Conservation (phyloP, 2,888 invertebrate species). For the Orthonychiurus folsomi region DNA sequence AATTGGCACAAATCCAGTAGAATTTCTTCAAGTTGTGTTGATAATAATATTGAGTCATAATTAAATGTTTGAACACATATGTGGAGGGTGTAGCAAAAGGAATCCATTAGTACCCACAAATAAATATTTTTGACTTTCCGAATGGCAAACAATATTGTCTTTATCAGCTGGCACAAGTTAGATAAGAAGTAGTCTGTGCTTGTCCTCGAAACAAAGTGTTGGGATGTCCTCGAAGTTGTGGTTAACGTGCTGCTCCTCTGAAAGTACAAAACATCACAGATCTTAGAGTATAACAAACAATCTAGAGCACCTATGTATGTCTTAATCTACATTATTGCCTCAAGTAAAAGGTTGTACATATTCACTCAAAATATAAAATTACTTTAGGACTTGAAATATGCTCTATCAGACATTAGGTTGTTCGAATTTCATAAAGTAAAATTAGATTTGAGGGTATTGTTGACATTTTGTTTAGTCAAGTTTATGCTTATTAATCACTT, state of each 20-base stretch:
- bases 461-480: too few relatives aligned
- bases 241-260: too few relatives aligned
- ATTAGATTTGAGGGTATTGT: too few relatives aligned
- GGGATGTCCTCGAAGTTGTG: too few relatives aligned
- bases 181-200: conserved; percentile 11
- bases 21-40: conserved; percentile 9
- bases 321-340: too few relatives aligned
- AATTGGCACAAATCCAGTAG: conserved; percentile 27
- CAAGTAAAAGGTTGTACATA: background rate
- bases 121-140: background rate
- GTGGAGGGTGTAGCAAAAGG: background rate
- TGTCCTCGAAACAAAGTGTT: background rate
- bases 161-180: conserved; percentile 8
- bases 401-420: too few relatives aligned
- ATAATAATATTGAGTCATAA: background rate
- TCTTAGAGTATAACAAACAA: too few relatives aligned
- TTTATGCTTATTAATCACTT: too few relatives aligned
- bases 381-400: too few relatives aligned
- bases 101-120: conserved; percentile 5
- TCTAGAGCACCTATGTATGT: too few relatives aligned
- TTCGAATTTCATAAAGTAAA: too few relatives aligned
- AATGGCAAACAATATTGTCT: background rate
- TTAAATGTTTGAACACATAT: background rate
- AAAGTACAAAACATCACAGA: background rate
- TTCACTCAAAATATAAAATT: too few relatives aligned